A percentile compares a stretch with the other conserved stretches of the same genome.
phyloP scores from a whole-genome alignment of 2,888 invertebrate species.

The Agonopterix arenella region DNA sequence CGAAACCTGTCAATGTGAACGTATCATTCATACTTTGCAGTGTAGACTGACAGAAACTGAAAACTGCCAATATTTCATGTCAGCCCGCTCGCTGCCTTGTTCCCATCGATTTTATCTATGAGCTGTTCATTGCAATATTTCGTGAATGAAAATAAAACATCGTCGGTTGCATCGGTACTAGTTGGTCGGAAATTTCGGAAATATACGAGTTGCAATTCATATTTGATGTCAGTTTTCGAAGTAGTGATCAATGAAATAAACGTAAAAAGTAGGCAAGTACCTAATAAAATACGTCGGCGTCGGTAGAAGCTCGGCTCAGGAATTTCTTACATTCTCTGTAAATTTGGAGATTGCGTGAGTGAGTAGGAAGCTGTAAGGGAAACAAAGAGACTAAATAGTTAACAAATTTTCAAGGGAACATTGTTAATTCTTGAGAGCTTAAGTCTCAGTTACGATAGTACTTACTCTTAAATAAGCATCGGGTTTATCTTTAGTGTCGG shows the following conservation, averaged over 20 bases:
- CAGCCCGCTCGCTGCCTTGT: constrained; percentile 15
- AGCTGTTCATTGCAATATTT: constrained; percentile 3
- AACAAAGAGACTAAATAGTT: too few relatives aligned
- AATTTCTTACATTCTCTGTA: too few relatives aligned
- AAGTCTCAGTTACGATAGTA: constrained; percentile 26
- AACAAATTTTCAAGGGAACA: constrained; percentile 28
- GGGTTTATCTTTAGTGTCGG: constrained; percentile 29
- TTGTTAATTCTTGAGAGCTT: constrained; percentile 35
- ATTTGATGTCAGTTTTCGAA: too few relatives aligned
- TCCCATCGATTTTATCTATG: constrained; percentile 15
- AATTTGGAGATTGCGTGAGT: too few relatives aligned
- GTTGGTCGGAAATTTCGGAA: background rate
- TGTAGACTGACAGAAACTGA: constrained; percentile 15
- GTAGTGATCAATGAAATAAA: too few relatives aligned
- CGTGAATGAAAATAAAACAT: background rate
- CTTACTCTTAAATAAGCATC: constrained; percentile 30
- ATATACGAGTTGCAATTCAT: too few relatives aligned
- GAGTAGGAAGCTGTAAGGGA: too few relatives aligned
- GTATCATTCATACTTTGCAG: constrained; percentile 22
- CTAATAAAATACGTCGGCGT: too few relatives aligned
- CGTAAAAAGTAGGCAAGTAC: too few relatives aligned
- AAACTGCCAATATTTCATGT: constrained; percentile 24
- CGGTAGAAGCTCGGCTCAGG: too few relatives aligned
- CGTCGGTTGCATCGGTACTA: too few relatives aligned
- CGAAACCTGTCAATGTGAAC: constrained; percentile 10